A percentile compares a stretch with the other conserved stretches of the same genome.
Evolutionary conservation across 1,140 invertebrate genomes (phyloP).

Genomic region (Zaprionus nigranus): DNA sequence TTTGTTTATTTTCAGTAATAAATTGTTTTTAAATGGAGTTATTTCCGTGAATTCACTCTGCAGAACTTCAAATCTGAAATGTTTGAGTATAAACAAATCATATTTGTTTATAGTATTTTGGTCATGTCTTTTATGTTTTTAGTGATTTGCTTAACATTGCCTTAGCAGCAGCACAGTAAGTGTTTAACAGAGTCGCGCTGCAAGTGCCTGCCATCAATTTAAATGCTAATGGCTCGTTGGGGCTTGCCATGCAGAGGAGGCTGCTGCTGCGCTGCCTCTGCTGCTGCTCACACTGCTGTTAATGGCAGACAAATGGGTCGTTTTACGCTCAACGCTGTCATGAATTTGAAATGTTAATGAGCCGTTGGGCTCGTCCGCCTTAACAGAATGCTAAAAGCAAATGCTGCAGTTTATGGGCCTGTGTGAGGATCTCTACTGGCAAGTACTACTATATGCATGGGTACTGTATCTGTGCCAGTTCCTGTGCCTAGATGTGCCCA

Average conservation of each 20-base stretch:
- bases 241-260: slow-evolving; percentile 49
- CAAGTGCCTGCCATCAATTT: slow-evolving; percentile 65
- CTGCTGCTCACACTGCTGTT: slow-evolving; percentile 54
- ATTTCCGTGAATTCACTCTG: too few relatives aligned
- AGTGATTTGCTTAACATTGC: slow-evolving; percentile 28
- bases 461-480: background rate
- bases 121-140: background rate
- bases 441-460: background rate
- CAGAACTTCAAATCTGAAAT: too few relatives aligned
- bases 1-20: background rate
- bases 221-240: slow-evolving; percentile 68
- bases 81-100: background rate
- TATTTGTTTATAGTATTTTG: background rate
- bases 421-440: slow-evolving; percentile 3
- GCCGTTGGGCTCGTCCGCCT: slow-evolving; percentile 55
- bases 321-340: slow-evolving; percentile 63
- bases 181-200: slow-evolving; percentile 30
- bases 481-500: slow-evolving; percentile 16
- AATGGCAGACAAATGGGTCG: slow-evolving; percentile 66
- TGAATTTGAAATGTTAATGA: slow-evolving; percentile 75
- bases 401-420: slow-evolving; percentile 61
- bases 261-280: slow-evolving; percentile 21
- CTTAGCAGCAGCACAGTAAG: slow-evolving; percentile 25
- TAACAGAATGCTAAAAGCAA: slow-evolving; percentile 70
- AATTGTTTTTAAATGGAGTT: too few relatives aligned